phyloP scores from a whole-genome alignment of 1,140 invertebrate species.

The Drosophila bocqueti region DNA sequence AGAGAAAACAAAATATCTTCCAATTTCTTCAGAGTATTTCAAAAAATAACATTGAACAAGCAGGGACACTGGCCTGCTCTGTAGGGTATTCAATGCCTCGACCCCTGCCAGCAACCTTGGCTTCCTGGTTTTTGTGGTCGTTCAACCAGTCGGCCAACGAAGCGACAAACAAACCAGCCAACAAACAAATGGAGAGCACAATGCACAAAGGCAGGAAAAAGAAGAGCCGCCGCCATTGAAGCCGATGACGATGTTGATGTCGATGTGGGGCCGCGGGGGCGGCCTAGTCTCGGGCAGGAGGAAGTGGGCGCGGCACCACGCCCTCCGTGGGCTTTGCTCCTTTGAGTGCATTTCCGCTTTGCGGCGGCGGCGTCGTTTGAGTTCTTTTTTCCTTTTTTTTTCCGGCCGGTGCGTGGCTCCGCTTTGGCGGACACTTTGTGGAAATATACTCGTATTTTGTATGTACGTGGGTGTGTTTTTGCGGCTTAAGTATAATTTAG shows the following conservation, averaged over 20 bases:
- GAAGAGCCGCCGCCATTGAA: slow-evolving; percentile 47
- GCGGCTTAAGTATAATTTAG: slow-evolving; percentile 72
- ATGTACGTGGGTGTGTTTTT: slow-evolving; percentile 10
- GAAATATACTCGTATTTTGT: slow-evolving; percentile 15
- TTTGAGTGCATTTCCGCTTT: slow-evolving; percentile 74
- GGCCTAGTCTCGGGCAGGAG: background rate
- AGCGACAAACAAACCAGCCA: slow-evolving; percentile 45
- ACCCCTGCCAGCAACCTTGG: background rate
- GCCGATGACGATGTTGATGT: slow-evolving; percentile 36
- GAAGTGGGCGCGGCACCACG: slow-evolving; percentile 2
- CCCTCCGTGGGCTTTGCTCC: slow-evolving; percentile 31
- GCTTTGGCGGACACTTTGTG: slow-evolving; percentile 50
- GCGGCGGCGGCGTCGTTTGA: slow-evolving; percentile 53
- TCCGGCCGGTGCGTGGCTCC: slow-evolving; percentile 51
- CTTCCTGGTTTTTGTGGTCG: slow-evolving; percentile 32
- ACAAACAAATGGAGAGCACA: slow-evolving; percentile 45
- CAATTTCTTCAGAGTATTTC: background rate
- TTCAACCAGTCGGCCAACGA: slow-evolving; percentile 40
- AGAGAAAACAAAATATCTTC: background rate
- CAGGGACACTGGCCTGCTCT: background rate
- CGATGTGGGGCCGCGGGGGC: background rate
- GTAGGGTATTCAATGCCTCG: slow-evolving; percentile 4
- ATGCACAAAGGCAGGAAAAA: slow-evolving; percentile 44
- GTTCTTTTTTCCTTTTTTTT: slow-evolving; percentile 44
- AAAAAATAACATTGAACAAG: too few species aligned